Conservation (phyloP, 2,113 vertebrate species). For the Hylia prasina region DNA sequence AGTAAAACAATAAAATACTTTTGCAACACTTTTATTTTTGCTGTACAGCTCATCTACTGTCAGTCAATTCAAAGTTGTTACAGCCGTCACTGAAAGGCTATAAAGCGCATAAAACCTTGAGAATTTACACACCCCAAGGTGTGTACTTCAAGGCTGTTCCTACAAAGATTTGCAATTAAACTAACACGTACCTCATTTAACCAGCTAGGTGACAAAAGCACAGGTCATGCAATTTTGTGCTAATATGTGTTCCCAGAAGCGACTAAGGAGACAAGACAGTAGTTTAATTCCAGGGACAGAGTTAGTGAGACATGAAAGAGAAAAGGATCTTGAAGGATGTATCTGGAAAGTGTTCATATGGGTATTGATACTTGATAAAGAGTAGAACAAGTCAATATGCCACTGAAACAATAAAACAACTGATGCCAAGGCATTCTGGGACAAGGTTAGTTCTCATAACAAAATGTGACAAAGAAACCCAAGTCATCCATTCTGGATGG, state of each 20-base stretch:
- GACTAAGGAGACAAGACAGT: background rate
- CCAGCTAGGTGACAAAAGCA: background rate
- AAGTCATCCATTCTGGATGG: background rate
- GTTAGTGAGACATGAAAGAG: constrained; percentile 30
- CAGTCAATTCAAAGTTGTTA: background rate
- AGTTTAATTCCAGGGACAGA: background rate
- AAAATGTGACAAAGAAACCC: background rate
- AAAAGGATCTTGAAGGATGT: background rate
- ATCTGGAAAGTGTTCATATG: background rate
- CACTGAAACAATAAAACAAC: background rate
- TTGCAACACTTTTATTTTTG: background rate
- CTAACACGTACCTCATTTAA: background rate
- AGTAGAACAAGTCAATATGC: background rate
- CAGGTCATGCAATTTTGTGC: background rate
- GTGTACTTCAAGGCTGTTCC: background rate
- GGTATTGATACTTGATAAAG: background rate
- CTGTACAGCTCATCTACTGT: background rate
- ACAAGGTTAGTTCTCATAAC: background rate
- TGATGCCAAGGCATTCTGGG: background rate
- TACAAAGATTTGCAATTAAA: constrained; percentile 1
- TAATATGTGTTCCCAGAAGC: background rate
- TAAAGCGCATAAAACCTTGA: background rate
- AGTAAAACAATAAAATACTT: background rate
- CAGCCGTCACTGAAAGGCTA: background rate
- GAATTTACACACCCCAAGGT: background rate